Base-by-base conservation (phyloP, 2,888 invertebrate species). In the Orchestes rusci region DNA sequence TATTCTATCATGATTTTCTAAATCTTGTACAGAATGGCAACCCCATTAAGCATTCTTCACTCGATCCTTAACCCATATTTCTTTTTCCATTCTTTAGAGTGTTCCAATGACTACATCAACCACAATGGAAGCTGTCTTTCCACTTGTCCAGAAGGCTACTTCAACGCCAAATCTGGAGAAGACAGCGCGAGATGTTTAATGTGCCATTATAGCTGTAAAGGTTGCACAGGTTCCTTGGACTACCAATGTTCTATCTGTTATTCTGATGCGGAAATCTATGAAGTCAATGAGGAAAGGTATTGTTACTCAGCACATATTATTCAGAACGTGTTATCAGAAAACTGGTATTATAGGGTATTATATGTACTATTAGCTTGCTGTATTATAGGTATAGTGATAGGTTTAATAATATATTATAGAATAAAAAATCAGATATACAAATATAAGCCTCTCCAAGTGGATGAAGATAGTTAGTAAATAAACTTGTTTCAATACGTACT, bases 201-300 rank as follows among this genome's bases (percentile, higher is more conserved):
- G 19, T 87, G 87, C 62, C 85, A 87, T 67, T 85, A 86, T 63
- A 75, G 80, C n/a, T 87, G 87, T 63, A 73, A 73, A 44, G 72
- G 73, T 7, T 87, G 87, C 60, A 66, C 69, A 4, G 85, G 85
- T 7, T 79, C 84, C 4, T 73, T 75, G 54, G 79, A 81, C 65
- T 76, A 76, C 58, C 78, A 85, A 58, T 87, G 86, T 64, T 66
- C 71, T 30, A 68, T 74, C 3, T 87, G 86, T 65, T 76, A 76
- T 59, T 73, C 73, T 4, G 86, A 86, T 61, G 78, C 83, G 4
- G 66, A 69, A 51, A 65, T 80, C 36, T 69, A 69, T 53, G 71
- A 70, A 51, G 49, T 59, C 47, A 43, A 51, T 17, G 53, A 46
- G 33, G 65, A 68, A 37, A 56, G 53, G 30, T 69, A 65, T 50